phyloP scores from a whole-genome alignment of 2,113 vertebrate genomes.

The Burhinus bistriatus region DNA sequence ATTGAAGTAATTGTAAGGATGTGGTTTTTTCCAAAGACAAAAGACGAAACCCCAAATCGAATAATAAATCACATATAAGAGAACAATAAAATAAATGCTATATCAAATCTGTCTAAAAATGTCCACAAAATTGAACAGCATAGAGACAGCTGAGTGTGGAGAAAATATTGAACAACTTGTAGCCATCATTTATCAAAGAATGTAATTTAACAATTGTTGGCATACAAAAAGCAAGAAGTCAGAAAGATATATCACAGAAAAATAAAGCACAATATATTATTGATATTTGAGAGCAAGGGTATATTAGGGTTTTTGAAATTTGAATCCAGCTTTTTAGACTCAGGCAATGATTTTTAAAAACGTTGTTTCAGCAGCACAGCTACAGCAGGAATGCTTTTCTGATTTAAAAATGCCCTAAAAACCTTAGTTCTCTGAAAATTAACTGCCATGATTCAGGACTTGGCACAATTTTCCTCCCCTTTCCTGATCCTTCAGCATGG shows the following conservation, averaged over 20 bases:
- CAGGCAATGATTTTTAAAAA: background rate
- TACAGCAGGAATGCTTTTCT: background rate
- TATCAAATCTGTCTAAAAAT: slow-evolving; percentile 59
- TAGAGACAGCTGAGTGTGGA: slow-evolving; percentile 23
- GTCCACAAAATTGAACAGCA: slow-evolving; percentile 36
- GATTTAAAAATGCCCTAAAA: background rate
- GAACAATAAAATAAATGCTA: slow-evolving; percentile 59
- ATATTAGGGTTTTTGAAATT: background rate
- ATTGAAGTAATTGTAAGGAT: slow-evolving; percentile 24
- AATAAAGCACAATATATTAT: slow-evolving; percentile 31
- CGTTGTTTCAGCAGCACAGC: background rate
- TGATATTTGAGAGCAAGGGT: slow-evolving; percentile 5
- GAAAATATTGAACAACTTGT: slow-evolving; percentile 58
- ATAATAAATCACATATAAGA: slow-evolving; percentile 53
- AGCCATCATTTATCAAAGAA: slow-evolving; percentile 51
- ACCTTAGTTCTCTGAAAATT: background rate
- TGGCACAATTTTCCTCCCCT: background rate
- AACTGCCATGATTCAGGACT: background rate
- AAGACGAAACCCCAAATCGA: slow-evolving; percentile 26
- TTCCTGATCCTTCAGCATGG: background rate
- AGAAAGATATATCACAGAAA: slow-evolving; percentile 43
- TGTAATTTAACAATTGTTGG: slow-evolving; percentile 58
- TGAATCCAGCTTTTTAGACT: background rate
- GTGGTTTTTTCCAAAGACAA: background rate
- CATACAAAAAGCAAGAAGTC: slow-evolving; percentile 37